Percentiles rank a stretch among this genome's conserved stretches.
These are phyloP conservation scores for Caradrina kadenii DNA, from an alignment of 2,888 invertebrate genomes.

Conservation along the genomic window DNA sequence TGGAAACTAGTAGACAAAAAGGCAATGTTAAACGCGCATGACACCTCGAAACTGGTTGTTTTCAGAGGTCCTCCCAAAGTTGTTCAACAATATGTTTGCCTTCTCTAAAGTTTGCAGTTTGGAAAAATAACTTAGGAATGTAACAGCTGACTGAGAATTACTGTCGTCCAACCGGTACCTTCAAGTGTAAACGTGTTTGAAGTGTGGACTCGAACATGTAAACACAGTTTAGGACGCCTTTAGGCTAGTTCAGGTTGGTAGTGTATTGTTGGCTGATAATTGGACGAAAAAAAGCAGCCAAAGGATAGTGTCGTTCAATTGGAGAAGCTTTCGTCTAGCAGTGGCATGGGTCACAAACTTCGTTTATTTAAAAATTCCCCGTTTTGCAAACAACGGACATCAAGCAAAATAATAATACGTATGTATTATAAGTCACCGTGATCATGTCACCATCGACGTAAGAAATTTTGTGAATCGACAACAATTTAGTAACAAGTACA, in stretches of 20 bases:
- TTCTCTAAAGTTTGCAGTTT: too few species aligned
- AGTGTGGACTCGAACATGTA: too few species aligned
- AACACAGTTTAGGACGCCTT: too few species aligned
- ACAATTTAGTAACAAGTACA: background rate
- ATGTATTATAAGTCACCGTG: slow-evolving; percentile 4
- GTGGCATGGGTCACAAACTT: background rate
- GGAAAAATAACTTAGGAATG: too few species aligned
- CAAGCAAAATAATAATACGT: slow-evolving; percentile 32
- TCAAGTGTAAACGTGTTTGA: too few species aligned
- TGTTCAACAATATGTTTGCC: too few species aligned
- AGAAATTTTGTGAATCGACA: background rate
- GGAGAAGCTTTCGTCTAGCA: background rate
- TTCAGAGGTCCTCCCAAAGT: too few species aligned
- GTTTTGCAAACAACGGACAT: slow-evolving; percentile 22
- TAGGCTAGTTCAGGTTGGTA: background rate
- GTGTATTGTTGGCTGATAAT: background rate
- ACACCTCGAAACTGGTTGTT: too few species aligned
- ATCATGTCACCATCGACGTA: slow-evolving; percentile 34
- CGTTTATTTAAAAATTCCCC: slow-evolving; percentile 1
- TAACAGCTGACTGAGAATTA: too few species aligned
- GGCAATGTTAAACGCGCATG: too few species aligned
- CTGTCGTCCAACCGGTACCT: too few species aligned
- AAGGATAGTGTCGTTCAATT: background rate
- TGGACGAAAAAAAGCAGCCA: background rate
- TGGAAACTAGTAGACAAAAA: background rate